Conservation (phyloP, 2,113 vertebrate species). For the Paramisgurnus dabryanus region DNA sequence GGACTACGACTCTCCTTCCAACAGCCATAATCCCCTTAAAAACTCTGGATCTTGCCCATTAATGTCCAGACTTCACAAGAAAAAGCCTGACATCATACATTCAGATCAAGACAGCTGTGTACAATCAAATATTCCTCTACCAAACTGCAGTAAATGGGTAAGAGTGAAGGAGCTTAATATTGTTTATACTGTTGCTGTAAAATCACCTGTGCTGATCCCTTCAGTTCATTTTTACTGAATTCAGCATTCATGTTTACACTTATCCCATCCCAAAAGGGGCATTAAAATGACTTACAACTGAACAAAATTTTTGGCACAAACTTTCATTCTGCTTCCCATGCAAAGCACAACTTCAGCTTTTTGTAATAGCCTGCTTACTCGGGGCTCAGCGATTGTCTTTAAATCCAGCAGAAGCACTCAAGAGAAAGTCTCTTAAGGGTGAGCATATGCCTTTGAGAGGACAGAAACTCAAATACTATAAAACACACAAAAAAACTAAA, state of each 20-base stretch:
- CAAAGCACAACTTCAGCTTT: constrained; percentile 56
- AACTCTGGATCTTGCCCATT: constrained; percentile 40
- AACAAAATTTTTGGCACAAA: constrained; percentile 53
- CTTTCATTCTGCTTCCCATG: constrained; percentile 58
- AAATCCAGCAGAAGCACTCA: constrained; percentile 48
- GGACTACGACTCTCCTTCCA: constrained; percentile 41
- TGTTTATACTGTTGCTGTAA: not conserved
- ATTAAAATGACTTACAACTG: constrained; percentile 46
- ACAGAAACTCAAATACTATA: not conserved
- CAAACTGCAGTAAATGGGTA: not conserved
- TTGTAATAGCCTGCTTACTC: constrained; percentile 58
- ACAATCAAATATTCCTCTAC: not conserved
- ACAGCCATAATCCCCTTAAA: constrained; percentile 38
- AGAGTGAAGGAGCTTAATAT: not conserved
- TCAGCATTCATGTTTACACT: constrained; percentile 2
- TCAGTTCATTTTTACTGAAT: not conserved
- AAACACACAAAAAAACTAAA: not conserved
- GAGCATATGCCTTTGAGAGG: constrained; percentile 22
- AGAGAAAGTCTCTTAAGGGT: constrained; percentile 40
- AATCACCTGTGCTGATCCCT: constrained; percentile 7
- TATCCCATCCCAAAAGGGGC: constrained; percentile 50
- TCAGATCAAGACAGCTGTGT: constrained; percentile 52
- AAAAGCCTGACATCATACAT: constrained; percentile 42
- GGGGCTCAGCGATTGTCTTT: constrained; percentile 47
- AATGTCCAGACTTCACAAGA: constrained; percentile 42